These are phyloP conservation scores for Meganola albula DNA, from an alignment of 2,888 invertebrate genomes.

Conservation along the genomic window DNA sequence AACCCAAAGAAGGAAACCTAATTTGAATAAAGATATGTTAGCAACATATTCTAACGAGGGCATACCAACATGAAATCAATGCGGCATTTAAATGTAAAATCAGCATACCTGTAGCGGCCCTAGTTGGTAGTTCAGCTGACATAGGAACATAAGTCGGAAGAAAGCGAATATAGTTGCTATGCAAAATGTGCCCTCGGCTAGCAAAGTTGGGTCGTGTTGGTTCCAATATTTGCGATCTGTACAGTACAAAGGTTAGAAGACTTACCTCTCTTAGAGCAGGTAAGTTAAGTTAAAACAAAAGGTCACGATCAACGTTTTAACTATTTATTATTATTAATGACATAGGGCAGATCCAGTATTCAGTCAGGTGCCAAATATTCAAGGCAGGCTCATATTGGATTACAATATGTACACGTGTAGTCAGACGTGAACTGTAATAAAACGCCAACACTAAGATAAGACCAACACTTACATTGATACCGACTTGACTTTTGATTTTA, in stretches of 20 bases:
- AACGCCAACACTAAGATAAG: too few relatives aligned
- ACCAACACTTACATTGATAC: too few relatives aligned
- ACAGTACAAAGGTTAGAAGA: conserved; percentile 15
- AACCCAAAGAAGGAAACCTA: conserved; percentile 22
- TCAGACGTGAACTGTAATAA: too few relatives aligned
- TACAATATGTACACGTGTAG: too few relatives aligned
- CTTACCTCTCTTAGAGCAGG: too few relatives aligned
- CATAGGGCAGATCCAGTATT: too few relatives aligned
- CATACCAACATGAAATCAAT: conserved; percentile 30
- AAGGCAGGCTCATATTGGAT: too few relatives aligned
- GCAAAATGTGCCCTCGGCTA: conserved; percentile 82
- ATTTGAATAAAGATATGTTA: conserved; percentile 29
- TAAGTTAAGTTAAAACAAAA: too few relatives aligned
- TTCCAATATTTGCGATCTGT: conserved; percentile 82
- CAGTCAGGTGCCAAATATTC: too few relatives aligned
- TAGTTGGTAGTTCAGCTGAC: conserved; percentile 79
- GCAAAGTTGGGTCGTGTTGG: conserved; percentile 79
- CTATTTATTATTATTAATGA: too few relatives aligned
- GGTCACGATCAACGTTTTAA: too few relatives aligned
- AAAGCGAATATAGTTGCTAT: conserved; percentile 80
- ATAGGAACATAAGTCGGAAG: conserved; percentile 79
- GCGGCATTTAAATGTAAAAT: conserved; percentile 28
- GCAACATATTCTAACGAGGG: conserved; percentile 33
- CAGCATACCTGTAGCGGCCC: conserved; percentile 77
- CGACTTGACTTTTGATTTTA: too few relatives aligned